Percentiles rank a stretch among this genome's conserved stretches.
Evolutionary conservation across 2,797 vertebrate species (phyloP).

Genomic region (Hephaestus fuliginosus): DNA sequence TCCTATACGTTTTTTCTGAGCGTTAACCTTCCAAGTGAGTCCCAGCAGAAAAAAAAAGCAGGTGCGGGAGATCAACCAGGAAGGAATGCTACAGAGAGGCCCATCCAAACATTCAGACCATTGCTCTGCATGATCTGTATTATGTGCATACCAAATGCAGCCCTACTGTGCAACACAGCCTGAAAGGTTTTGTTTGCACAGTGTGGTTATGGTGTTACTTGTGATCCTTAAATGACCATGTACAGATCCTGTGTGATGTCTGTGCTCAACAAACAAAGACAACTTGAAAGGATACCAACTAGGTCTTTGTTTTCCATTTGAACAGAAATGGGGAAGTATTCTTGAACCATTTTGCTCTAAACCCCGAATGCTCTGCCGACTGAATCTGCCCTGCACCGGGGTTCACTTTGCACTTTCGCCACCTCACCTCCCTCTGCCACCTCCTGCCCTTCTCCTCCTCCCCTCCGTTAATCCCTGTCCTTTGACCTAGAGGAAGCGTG

Average conservation of each 20-base stretch:
- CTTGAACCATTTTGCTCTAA: conserved; percentile 4
- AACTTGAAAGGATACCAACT: conserved; percentile 24
- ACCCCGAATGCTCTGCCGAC: conserved; percentile 24
- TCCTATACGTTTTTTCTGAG: conserved; percentile 16
- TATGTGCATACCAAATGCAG: conserved; percentile 53
- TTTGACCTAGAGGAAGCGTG: conserved; percentile 67
- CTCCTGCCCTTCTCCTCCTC: conserved; percentile 33
- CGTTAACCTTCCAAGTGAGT: conserved; percentile 45
- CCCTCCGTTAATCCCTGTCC: conserved; percentile 43
- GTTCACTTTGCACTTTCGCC: conserved; percentile 49
- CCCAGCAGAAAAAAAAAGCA: conserved; percentile 58
- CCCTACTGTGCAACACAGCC: conserved; percentile 29
- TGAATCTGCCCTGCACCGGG: conserved; percentile 32
- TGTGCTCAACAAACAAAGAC: conserved; percentile 45
- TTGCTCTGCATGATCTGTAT: conserved; percentile 57
- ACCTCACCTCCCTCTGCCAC: conserved; percentile 45
- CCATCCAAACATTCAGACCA: conserved; percentile 70
- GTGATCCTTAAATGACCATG: conserved; percentile 62
- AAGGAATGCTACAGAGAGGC: conserved; percentile 75
- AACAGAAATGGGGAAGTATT: conserved; percentile 42
- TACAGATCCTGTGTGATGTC: conserved; percentile 42
- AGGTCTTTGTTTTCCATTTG: conserved; percentile 34
- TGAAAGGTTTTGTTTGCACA: conserved; percentile 30
- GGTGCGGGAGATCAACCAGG: conserved; percentile 63
- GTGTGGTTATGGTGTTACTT: conserved; percentile 53